A percentile compares a stretch with the other conserved stretches of the same genome.
Evolutionary conservation across 1,140 invertebrate genomes (phyloP).

Genomic region (Sweltsa coloradensis): DNA sequence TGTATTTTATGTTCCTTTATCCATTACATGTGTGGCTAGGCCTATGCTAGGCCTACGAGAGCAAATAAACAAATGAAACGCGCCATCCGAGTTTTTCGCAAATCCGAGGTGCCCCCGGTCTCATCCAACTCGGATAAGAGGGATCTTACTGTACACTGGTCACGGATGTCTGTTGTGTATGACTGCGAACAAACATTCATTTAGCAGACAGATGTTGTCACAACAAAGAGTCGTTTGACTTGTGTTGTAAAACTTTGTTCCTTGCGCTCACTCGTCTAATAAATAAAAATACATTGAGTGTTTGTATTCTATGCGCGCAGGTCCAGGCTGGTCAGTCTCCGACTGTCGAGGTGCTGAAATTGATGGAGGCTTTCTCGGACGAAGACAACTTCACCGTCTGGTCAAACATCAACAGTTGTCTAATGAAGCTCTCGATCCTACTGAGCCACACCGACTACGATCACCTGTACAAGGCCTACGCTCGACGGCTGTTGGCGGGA

Average conservation of each 20-base stretch:
- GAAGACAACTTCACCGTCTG: constrained; percentile 92
- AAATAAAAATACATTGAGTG: not conserved
- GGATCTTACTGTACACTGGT: too few relatives aligned
- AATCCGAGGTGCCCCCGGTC: too few relatives aligned
- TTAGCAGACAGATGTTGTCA: not conserved
- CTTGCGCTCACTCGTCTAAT: too few relatives aligned
- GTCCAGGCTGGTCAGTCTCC: constrained; percentile 74
- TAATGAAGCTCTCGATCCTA: constrained; percentile 60
- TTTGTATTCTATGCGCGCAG: constrained; percentile 26
- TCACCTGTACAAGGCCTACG: constrained; percentile 59
- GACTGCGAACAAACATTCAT: too few relatives aligned
- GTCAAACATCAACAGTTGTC: constrained; percentile 69
- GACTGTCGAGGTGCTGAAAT: constrained; percentile 61
- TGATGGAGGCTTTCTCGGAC: constrained; percentile 63
- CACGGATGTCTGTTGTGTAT: too few relatives aligned
- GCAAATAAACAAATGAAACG: too few relatives aligned
- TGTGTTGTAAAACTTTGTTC: too few relatives aligned
- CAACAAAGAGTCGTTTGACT: constrained; percentile 9
- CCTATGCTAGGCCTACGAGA: too few relatives aligned
- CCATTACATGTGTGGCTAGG: too few relatives aligned
- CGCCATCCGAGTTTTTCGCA: too few relatives aligned
- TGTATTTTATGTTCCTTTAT: too few relatives aligned
- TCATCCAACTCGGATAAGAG: too few relatives aligned
- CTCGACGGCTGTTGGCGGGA: constrained; percentile 50
- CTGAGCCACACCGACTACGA: constrained; percentile 65